Base-by-base conservation (phyloP, 2,888 invertebrate genomes). In the Cataglyphis altisquamis region DNA sequence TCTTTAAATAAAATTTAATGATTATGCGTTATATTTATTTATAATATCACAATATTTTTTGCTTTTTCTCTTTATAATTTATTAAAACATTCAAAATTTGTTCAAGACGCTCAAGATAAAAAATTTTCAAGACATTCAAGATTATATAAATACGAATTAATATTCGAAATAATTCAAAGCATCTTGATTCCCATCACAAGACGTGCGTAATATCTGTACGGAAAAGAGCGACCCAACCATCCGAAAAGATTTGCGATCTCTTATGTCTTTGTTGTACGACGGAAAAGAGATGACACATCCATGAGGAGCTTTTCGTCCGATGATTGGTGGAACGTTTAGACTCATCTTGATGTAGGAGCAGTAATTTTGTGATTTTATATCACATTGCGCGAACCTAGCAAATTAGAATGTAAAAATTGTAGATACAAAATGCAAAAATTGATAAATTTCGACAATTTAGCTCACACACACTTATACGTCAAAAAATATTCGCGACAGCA, bases 191-290 rank as follows among this genome's bases (percentile, higher is more conserved):
- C 41, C 41, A 41, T 41, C 41, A 10, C 10, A 12, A 3, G 10
- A 18, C 18, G n/a, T 48, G 48, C n/a, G 48, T n/a, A 18, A 48
- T 48, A 8, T 81, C n/a, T 12, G 45, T 60, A 73, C 67, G 18
- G 78, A 82, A 66, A 83, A 85, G 89, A 88, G 85, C 85, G 83
- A 86, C 15, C 66, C 89, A 67, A 82, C 83, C 86, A 81, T 36
- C 85, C 55, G 87, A 84, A 84, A 80, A 87, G 85, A 82, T 73
- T 83, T 36, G n/a, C 45, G 45, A 45, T 3, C 55, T 21, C 1
- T 55, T 55, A 21, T 10, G 21, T 45, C 29, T 18, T 52, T 64
- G 15, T 55, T 21, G 70, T 77, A 32, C 48, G 52, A 25, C 48
- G 12, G 15, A 21, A 21, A 70, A 67, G 21, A 41, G n/a, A 15